Conservation (phyloP, 2,113 vertebrate species). For the Empidonax alnorum region DNA sequence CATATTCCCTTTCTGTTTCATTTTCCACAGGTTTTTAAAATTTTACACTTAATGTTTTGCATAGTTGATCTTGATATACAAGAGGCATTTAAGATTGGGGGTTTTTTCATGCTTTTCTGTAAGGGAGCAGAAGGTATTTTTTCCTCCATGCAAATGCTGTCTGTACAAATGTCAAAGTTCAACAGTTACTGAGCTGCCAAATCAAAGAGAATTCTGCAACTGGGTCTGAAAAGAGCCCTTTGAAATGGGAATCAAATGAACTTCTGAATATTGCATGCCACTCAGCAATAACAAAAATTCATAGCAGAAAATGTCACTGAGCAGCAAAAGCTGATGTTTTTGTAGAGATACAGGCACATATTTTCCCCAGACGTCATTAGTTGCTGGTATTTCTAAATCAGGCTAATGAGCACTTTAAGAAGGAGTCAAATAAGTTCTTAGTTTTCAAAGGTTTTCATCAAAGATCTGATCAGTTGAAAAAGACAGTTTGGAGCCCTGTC, state of each 20-base stretch:
- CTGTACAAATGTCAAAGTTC: background rate
- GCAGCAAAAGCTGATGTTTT: background rate
- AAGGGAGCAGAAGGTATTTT: background rate
- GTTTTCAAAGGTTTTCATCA: background rate
- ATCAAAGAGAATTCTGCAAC: background rate
- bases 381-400: background rate
- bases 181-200: background rate
- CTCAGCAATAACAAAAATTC: background rate
- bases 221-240: background rate
- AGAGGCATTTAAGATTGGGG: background rate
- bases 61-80: background rate
- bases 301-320: background rate
- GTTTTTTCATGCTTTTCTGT: background rate
- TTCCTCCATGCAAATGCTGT: background rate
- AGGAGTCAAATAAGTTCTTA: background rate
- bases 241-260: constrained; percentile 21
- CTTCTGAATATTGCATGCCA: constrained; percentile 2
- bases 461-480: background rate
- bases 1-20: background rate
- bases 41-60: background rate
- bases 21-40: background rate
- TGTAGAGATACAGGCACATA: background rate
- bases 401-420: background rate
- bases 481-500: background rate
- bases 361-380: background rate